These are phyloP conservation scores for Petrophora chlorosata DNA, from an alignment of 2,888 invertebrate genomes.

Conservation along the genomic window DNA sequence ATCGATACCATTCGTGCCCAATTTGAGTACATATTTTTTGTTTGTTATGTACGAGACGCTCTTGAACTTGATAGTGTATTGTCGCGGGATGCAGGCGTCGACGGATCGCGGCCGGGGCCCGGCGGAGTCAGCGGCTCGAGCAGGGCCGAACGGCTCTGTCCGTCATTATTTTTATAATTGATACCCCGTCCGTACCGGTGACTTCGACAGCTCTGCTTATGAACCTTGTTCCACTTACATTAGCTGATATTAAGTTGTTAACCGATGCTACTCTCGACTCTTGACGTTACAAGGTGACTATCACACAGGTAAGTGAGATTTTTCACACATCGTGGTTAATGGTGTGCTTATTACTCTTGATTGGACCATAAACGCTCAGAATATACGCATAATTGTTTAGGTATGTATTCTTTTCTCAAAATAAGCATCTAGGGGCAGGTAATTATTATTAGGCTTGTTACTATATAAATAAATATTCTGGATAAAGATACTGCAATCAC, in stretches of 20 bases:
- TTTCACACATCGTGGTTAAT: slow-evolving; percentile 46
- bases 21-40: slow-evolving; percentile 73
- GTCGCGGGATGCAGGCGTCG: slow-evolving; percentile 49
- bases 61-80: slow-evolving; percentile 72
- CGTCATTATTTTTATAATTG: slow-evolving; percentile 62
- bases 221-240: slow-evolving; percentile 81
- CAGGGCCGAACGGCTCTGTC: slow-evolving; percentile 38
- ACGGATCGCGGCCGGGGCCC: slow-evolving; percentile 37
- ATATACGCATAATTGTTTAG: neutral
- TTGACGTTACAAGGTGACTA: slow-evolving; percentile 62
- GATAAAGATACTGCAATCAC: too few relatives aligned
- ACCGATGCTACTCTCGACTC: slow-evolving; percentile 55
- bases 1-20: slow-evolving; percentile 78
- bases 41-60: slow-evolving; percentile 54
- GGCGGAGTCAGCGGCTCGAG: slow-evolving; percentile 29
- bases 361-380: neutral
- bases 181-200: slow-evolving; percentile 65
- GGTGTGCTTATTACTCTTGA: slow-evolving; percentile 1
- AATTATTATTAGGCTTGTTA: neutral
- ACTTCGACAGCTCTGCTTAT: slow-evolving; percentile 70
- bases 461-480: too few relatives aligned
- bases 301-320: slow-evolving; percentile 38
- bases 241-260: slow-evolving; percentile 66
- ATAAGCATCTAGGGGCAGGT: too few relatives aligned
- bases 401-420: neutral